Evolutionary conservation across 2,888 invertebrate genomes (phyloP).

Genomic region (Phyto melanocephala): DNA sequence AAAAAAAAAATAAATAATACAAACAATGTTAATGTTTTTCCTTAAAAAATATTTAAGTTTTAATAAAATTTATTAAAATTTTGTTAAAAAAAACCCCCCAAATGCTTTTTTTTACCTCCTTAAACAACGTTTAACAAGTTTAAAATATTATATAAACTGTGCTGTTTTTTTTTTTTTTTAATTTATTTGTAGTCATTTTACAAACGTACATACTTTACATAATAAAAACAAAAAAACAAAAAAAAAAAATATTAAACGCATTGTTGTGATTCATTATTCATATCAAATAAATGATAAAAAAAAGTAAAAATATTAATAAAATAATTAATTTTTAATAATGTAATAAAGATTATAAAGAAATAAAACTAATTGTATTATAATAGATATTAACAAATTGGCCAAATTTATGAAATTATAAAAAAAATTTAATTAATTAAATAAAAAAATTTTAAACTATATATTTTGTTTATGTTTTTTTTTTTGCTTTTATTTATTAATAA

Average conservation of each 20-base stretch:
- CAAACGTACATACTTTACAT: no score
- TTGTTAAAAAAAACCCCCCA: background rate
- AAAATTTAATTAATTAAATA: no score
- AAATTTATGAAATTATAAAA: background rate
- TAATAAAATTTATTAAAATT: background rate
- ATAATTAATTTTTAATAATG: background rate
- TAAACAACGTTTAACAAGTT: background rate
- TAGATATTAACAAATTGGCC: slow-evolving; percentile 3
- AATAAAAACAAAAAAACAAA: no score
- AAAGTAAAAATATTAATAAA: background rate
- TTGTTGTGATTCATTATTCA: slow-evolving; percentile 56
- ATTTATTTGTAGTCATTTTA: no score
- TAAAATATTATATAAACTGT: background rate
- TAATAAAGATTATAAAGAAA: background rate
- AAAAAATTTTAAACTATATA: no score
- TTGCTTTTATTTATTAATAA: no score
- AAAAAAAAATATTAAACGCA: slow-evolving; percentile 25
- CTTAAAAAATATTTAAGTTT: background rate
- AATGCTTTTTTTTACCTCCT: no score
- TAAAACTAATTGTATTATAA: background rate
- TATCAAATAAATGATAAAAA: slow-evolving; percentile 37
- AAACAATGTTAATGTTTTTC: background rate
- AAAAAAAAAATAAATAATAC: background rate
- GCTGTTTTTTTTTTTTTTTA: no score
- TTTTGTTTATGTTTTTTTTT: no score